Evolutionary conservation across 2,888 invertebrate genomes (phyloP).

Genomic region (Ophion ellenae): DNA sequence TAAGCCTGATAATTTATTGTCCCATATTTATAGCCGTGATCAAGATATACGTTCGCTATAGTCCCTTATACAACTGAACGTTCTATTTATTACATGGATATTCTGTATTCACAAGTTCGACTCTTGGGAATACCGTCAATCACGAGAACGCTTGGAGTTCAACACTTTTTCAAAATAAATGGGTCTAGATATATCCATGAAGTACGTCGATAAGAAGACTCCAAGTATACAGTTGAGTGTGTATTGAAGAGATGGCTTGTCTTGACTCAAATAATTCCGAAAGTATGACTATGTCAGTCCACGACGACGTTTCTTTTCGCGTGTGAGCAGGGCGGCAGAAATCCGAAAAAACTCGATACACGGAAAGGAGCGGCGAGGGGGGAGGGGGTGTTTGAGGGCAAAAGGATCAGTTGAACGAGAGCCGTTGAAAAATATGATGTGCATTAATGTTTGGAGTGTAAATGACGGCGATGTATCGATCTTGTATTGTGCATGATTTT

Average conservation of each 20-base stretch:
- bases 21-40: not conserved
- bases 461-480: slow-evolving; percentile 22
- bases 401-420: not conserved
- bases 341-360: slow-evolving; percentile 37
- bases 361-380: not conserved
- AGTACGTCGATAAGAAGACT: slow-evolving; percentile 35
- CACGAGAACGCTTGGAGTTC: not conserved
- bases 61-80: not conserved
- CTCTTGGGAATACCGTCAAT: not conserved
- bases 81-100: not conserved
- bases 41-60: not conserved
- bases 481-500: slow-evolving; percentile 38
- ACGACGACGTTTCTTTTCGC: slow-evolving; percentile 30
- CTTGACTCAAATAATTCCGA: slow-evolving; percentile 38
- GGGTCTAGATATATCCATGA: slow-evolving; percentile 29
- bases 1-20: too few relatives aligned
- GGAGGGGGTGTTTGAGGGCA: not conserved
- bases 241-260: slow-evolving; percentile 23
- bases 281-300: slow-evolving; percentile 35
- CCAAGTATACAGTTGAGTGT: not conserved
- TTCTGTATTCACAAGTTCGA: not conserved
- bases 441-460: slow-evolving; percentile 32
- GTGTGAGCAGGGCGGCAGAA: slow-evolving; percentile 29
- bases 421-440: slow-evolving; percentile 28
- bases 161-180: slow-evolving; percentile 15